A percentile compares a stretch with the other conserved stretches of the same genome.
Evolutionary conservation across 2,113 vertebrate genomes (phyloP).

Genomic region (Galbula dea): DNA sequence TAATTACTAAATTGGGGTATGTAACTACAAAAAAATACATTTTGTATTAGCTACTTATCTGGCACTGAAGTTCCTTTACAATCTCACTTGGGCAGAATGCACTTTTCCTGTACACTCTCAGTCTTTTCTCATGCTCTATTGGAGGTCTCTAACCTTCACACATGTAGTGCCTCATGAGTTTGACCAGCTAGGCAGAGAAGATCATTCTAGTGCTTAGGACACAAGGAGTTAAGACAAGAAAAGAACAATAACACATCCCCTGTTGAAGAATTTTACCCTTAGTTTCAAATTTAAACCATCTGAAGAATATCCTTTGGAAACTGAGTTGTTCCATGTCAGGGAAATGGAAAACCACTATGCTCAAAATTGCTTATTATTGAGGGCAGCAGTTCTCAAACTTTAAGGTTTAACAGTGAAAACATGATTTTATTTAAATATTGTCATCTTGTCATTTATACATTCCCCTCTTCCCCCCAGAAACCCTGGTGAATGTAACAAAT

Average conservation of each 20-base stretch:
- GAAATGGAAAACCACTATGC: slow-evolving; percentile 9
- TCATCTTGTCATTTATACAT: slow-evolving; percentile 68
- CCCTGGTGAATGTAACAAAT: slow-evolving; percentile 48
- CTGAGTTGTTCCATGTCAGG: background rate
- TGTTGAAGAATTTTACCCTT: slow-evolving; percentile 7
- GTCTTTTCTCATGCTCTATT: slow-evolving; percentile 44
- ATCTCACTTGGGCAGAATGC: slow-evolving; percentile 28
- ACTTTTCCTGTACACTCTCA: slow-evolving; percentile 31
- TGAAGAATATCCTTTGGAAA: slow-evolving; percentile 29
- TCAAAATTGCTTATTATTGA: slow-evolving; percentile 25
- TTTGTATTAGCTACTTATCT: slow-evolving; percentile 1
- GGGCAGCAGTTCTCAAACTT: slow-evolving; percentile 67
- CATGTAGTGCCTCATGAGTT: slow-evolving; percentile 23
- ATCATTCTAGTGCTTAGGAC: slow-evolving; percentile 44
- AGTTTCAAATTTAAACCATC: slow-evolving; percentile 16
- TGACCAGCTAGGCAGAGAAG: slow-evolving; percentile 53
- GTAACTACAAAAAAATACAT: background rate
- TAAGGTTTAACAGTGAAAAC: slow-evolving; percentile 61
- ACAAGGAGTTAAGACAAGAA: slow-evolving; percentile 22
- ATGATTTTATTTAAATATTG: slow-evolving; percentile 72
- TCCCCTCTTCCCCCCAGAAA: slow-evolving; percentile 3
- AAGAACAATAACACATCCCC: slow-evolving; percentile 29
- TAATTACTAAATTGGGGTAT: background rate
- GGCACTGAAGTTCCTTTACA: background rate
- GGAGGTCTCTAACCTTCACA: slow-evolving; percentile 36